A percentile compares a stretch with the other conserved stretches of the same genome.
These are phyloP conservation scores for Periparus ater DNA, from an alignment of 2,797 vertebrate genomes.

Conservation along the genomic window DNA sequence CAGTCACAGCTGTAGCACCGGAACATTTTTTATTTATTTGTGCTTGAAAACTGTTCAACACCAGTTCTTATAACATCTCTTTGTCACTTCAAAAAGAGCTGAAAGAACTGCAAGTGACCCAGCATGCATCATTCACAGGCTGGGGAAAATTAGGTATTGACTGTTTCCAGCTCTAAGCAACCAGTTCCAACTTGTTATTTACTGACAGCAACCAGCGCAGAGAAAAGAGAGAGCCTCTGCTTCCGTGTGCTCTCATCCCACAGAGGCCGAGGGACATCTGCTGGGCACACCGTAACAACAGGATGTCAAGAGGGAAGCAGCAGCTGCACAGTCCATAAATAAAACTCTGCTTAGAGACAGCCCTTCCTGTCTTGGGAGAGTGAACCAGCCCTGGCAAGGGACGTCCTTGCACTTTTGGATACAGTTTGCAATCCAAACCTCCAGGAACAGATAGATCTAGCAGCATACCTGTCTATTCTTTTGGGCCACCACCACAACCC, in stretches of 20 bases:
- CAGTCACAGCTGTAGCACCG: background rate
- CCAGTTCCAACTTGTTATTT: slow-evolving; percentile 31
- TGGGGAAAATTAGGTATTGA: slow-evolving; percentile 48
- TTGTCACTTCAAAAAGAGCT: slow-evolving; percentile 1
- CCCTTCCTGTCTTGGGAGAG: background rate
- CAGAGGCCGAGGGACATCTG: background rate
- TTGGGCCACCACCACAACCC: accelerated
- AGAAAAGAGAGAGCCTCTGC: background rate
- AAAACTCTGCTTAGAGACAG: background rate
- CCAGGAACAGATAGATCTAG: background rate
- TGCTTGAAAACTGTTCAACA: slow-evolving; percentile 8
- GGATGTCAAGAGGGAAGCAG: background rate
- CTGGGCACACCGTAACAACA: background rate
- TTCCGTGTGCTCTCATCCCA: background rate
- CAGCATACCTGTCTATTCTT: background rate
- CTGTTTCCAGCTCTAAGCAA: slow-evolving; percentile 10
- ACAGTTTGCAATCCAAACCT: background rate
- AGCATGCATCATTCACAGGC: background rate
- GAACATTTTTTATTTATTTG: slow-evolving; percentile 30
- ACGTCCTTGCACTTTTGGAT: background rate
- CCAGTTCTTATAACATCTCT: background rate
- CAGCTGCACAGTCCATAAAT: background rate
- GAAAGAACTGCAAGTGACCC: slow-evolving; percentile 25
- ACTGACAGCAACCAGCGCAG: background rate
- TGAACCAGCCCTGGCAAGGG: accelerated